Conservation (phyloP, 2,113 vertebrate genomes). For the Istiophorus platypterus region DNA sequence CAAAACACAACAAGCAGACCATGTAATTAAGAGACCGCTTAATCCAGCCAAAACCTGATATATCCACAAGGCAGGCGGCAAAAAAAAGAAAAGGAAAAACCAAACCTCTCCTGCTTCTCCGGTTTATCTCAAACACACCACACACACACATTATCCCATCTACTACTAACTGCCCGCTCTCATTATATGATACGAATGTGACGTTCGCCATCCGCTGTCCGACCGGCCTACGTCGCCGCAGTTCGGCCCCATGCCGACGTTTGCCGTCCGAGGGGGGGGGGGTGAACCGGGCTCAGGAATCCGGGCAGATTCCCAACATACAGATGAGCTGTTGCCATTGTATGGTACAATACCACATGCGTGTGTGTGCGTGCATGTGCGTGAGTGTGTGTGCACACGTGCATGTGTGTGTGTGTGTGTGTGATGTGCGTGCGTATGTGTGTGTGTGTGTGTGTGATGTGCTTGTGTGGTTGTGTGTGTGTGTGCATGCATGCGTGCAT, state of each 20-base stretch:
- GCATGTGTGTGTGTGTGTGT: too few species aligned
- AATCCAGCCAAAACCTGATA: slow-evolving; percentile 61
- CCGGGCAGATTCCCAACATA: slow-evolving; percentile 4
- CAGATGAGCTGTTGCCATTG: slow-evolving; percentile 34
- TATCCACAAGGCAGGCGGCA: slow-evolving; percentile 9
- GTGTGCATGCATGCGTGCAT: too few species aligned
- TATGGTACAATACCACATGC: too few species aligned
- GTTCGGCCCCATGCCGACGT: slow-evolving; percentile 29
- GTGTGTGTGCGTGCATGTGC: too few species aligned
- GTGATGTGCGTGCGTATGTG: too few species aligned
- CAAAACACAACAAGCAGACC: slow-evolving; percentile 72
- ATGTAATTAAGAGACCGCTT: slow-evolving; percentile 75
- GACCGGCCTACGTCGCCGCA: too few species aligned
- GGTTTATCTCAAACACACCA: slow-evolving; percentile 54
- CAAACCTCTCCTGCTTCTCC: not conserved
- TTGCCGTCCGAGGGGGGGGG: not conserved
- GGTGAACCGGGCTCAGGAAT: slow-evolving; percentile 23
- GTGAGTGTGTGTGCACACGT: not conserved
- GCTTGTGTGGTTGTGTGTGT: too few species aligned
- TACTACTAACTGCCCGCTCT: too few species aligned
- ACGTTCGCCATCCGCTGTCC: slow-evolving; percentile 17
- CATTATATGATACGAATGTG: slow-evolving; percentile 43
- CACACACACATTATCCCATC: slow-evolving; percentile 46
- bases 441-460: too few species aligned
- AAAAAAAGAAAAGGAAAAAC: not conserved